Evolutionary conservation across 2,113 vertebrate species (phyloP), one percentile per base, ranked within the genome.

Genomic region (Hippolais icterina): DNA sequence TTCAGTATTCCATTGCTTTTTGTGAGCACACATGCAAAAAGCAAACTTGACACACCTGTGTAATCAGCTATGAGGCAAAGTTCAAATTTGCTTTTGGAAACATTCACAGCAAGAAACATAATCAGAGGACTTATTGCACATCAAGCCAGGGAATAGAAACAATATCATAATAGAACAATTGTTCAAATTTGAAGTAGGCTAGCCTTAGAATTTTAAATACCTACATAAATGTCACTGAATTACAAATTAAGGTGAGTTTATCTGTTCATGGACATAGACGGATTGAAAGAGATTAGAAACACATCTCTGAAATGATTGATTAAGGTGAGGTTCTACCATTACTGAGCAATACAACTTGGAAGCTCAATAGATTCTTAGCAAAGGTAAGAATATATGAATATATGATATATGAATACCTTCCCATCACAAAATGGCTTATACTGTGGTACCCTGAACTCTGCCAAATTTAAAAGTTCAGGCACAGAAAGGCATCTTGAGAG

Each of bases 31-130:
- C 39, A 64, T 37, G 68, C 68, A 77, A 86, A 94, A 88, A 81
- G 64, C 85, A 96, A 94, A 96, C 85, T 44, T 66, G 86, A 77
- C 90, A 94, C 94, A 94, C 82, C 92, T 86, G 27, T 77, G 83
- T 78, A 95, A 78, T 90, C 83, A 56, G 23, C 59, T 87, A 93
- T 52, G 68, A 95, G 92, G 65, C 90, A 96, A 96, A 96, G 93
- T 96, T 96, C 94, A 95, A 68, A 47, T 92, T 94, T 92, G 88
- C 90, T 83, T 95, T 94, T 86, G 69, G 92, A 72, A 94, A 90
- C 60, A 37, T 66, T 93, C 76, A 63, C 68, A 92, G 88, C 83
- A 71, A 74, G 88, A 93, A 93, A 74, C 74, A 49, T 56, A 81
- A 89, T 91, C 91, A 77, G 78, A 83, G 70, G 87, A 85, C 59